Evolutionary conservation across 2,888 invertebrate genomes (phyloP), one percentile per base, ranked within the genome.

Genomic region (Agrochola macilenta): DNA sequence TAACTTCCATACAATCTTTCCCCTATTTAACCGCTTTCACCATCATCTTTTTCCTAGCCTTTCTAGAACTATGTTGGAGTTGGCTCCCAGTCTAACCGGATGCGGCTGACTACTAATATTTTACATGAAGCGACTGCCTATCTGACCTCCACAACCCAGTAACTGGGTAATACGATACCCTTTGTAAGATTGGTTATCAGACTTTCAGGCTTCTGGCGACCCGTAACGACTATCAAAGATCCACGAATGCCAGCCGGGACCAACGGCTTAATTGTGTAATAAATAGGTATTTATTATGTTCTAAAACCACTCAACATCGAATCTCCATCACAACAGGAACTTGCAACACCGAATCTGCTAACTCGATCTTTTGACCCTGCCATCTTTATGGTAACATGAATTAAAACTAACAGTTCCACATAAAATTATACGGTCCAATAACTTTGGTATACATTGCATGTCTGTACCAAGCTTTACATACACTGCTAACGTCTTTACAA

Each of bases 401-500:
- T 65, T 72, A 54, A 57, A 74, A 58, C 30, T 52, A 68, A 75
- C 52, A 69, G 57, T 71, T 76, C 69, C 76, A 76, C 69, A 81
- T 85, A 85, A 82, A 84, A 81, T 81, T 85, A 82, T 81, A 82
- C 61, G 76, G 61, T 76, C 65, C 46, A 75, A 74, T 82, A 85
- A 52, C 49, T 81, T 70, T 57, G 52, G 26, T 60, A 26, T 30
- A 23, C 35, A 69, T 71, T 75, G 52, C 61, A 63, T 23, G 57
- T 72, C 52, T 60, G 49, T 23, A 73, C 52, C 63, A 39, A 79
- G 23, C 39, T 49, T 71, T 49, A 71, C 54, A 57, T n/a, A 52
- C 30, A 17, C 14, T 79, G 69, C 61, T 52, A 49, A 71, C 9
- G 76, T 52, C 69, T 71, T 43, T 43, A 49, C 60, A 43, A 81